Evolutionary conservation across 2,797 vertebrate genomes (phyloP).

Genomic region (Sciurus vulgaris): DNA sequence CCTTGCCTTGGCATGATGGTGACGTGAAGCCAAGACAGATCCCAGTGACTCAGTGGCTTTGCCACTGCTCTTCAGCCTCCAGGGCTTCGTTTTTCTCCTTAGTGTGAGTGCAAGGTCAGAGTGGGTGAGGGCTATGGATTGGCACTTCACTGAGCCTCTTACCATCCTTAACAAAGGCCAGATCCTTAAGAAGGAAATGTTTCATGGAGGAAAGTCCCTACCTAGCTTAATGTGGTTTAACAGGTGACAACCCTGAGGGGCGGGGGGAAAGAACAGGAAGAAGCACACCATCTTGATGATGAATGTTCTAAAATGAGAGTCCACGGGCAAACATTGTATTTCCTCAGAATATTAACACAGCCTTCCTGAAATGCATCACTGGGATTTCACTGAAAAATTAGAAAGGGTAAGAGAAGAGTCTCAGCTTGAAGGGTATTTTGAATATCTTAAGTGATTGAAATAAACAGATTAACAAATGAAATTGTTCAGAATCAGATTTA

Average conservation of each 20-base stretch:
- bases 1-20: neutral
- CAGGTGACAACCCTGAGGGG: slow-evolving; percentile 18
- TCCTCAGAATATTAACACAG: slow-evolving; percentile 75
- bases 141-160: neutral
- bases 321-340: slow-evolving; percentile 14
- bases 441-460: slow-evolving; percentile 61
- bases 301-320: slow-evolving; percentile 76
- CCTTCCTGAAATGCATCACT: slow-evolving; percentile 32
- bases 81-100: neutral
- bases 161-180: neutral
- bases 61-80: accelerated
- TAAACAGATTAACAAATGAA: slow-evolving; percentile 60
- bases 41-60: neutral
- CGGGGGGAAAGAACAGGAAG: slow-evolving; percentile 62
- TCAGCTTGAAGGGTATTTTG: neutral
- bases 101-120: neutral
- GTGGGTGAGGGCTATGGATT: neutral
- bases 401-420: slow-evolving; percentile 31
- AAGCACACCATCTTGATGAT: slow-evolving; percentile 59
- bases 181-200: neutral
- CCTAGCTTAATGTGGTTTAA: slow-evolving; percentile 4
- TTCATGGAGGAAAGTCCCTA: slow-evolving; percentile 42
- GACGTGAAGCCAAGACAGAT: neutral
- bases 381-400: slow-evolving; percentile 68
- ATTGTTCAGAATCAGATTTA: neutral